These are phyloP conservation scores for Microcebus griseorufus DNA, from an alignment of 2,113 vertebrate genomes.

Conservation along the genomic window DNA sequence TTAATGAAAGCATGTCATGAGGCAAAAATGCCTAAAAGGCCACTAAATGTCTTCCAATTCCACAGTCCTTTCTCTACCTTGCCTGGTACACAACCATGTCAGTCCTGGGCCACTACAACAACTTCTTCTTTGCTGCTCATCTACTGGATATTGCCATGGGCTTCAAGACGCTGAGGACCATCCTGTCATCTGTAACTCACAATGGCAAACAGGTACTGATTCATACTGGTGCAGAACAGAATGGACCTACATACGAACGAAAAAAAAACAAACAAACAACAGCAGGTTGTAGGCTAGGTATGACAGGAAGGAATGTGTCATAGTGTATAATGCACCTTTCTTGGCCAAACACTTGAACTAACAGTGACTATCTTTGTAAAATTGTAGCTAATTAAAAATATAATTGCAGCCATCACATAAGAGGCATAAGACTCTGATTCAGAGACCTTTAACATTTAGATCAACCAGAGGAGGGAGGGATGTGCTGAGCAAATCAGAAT, in stretches of 20 bases:
- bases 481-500: neutral
- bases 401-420: neutral
- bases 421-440: neutral
- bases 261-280: neutral
- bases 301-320: neutral
- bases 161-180: constrained; percentile 97
- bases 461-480: neutral
- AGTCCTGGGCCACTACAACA: constrained; percentile 98
- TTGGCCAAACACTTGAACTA: neutral
- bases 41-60: constrained; percentile 19
- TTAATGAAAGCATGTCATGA: neutral
- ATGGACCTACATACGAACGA: neutral
- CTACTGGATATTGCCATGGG: constrained; percentile 98
- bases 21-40: neutral
- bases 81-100: constrained; percentile 99
- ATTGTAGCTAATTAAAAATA: neutral
- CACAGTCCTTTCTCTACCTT: constrained; percentile 96
- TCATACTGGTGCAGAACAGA: neutral
- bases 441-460: neutral
- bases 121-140: constrained; percentile 99
- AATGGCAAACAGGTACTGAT: constrained; percentile 96
- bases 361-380: neutral
- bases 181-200: constrained; percentile 98
- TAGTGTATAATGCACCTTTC: neutral
- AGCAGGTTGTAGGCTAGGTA: too few species aligned